Evolutionary conservation across 2,888 invertebrate genomes (phyloP), one percentile per base, ranked within the genome.

Genomic region (Asteroscopus sphinx): DNA sequence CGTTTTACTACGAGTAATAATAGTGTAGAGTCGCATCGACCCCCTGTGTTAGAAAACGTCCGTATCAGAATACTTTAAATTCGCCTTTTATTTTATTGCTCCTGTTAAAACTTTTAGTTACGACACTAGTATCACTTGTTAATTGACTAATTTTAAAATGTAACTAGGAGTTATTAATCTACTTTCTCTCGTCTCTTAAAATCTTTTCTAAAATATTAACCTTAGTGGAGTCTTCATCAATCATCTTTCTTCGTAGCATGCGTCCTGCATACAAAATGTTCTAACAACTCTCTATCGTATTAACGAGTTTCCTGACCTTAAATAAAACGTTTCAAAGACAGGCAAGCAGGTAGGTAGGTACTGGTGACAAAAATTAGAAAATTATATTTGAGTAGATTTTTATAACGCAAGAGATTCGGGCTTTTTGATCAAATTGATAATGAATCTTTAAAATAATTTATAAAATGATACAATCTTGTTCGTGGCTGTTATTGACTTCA

Each of bases 401-500:
- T 44, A 36, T 28, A 36, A n/a, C 32, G 32, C 6, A 17, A 33
- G 4, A 45, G 9, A 21, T 8, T 36, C 0, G 30, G 41, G 3
- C 6, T 28, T 30, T 44, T 16, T 26, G 12, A 8, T 17, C 9
- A 30, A 33, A 17, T 12, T 33, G 13, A 11, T 26, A 15, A 6
- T 13, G 35, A 40, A 41, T 17, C 26, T 26, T 36, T 25, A 30
- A 25, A 41, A 41, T 32, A 47, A 39, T 51, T 37, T 64, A 26
- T 39, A 15, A 25, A 46, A 39, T 40, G n/a, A 53, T 37, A 53
- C 16, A 45, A 40, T 53, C 45, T 39, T 45, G 33, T 39, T 15
- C 41, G 21, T 13, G 40, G 16, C 77, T 77, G 76, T 78, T 81
- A 85, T 85, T 78, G 80, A 76, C 73, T 80, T 76, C 78, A 83